Percentiles rank a stretch among this genome's conserved stretches.
phyloP scores from a whole-genome alignment of 2,113 vertebrate genomes.

The Brachyistius frenatus region DNA sequence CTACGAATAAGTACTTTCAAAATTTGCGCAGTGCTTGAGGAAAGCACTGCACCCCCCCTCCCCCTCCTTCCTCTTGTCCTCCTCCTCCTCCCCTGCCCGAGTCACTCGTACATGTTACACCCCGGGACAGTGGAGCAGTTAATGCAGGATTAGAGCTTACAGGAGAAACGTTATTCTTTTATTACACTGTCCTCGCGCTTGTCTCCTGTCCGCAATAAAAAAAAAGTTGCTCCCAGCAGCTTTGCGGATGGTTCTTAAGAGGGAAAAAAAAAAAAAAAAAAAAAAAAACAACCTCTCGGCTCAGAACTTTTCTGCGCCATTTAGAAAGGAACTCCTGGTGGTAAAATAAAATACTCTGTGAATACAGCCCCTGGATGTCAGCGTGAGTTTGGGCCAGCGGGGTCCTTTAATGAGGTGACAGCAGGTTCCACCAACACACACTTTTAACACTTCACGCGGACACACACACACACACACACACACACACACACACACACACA shows the following conservation, averaged over 20 bases:
- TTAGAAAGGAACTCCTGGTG: conserved; percentile 59
- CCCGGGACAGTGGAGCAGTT: too few species aligned
- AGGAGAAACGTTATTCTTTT: conserved; percentile 4
- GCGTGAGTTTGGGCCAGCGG: conserved; percentile 53
- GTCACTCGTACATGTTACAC: background rate
- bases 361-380: conserved; percentile 65
- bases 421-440: conserved; percentile 63
- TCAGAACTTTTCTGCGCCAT: conserved; percentile 58
- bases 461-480: conserved; percentile 24
- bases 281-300: conserved; percentile 16
- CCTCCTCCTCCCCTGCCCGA: background rate
- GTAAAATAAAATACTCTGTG: conserved; percentile 54
- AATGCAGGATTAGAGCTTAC: background rate
- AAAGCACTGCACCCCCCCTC: too few species aligned
- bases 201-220: conserved; percentile 15
- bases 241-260: conserved; percentile 31
- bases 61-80: too few species aligned
- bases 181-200: conserved; percentile 19
- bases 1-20: too few species aligned
- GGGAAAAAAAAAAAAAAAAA: conserved; percentile 33
- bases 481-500: background rate
- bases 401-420: conserved; percentile 73
- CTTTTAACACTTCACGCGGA: conserved; percentile 34
- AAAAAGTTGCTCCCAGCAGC: conserved; percentile 36
- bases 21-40: too few species aligned